Percentiles rank a stretch among this genome's conserved stretches.
Conservation (phyloP, 2,888 invertebrate genomes). For the Slavum lentiscoides region DNA sequence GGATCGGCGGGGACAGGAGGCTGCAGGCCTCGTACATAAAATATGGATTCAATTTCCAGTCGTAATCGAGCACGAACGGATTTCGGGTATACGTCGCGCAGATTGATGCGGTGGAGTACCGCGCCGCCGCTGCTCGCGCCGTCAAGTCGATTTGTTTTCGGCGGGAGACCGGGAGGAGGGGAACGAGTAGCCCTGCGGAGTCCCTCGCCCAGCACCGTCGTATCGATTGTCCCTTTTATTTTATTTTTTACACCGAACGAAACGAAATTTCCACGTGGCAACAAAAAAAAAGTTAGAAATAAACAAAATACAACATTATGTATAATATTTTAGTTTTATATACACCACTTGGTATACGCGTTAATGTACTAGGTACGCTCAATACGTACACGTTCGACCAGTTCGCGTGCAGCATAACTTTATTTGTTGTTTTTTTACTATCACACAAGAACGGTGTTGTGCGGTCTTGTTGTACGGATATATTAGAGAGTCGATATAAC, state of each 20-base stretch:
- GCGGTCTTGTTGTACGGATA: no score
- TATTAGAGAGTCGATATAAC: no score
- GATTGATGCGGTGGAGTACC: slow-evolving; percentile 25
- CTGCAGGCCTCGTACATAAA: neutral
- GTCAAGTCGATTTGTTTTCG: slow-evolving; percentile 41
- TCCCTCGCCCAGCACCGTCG: neutral
- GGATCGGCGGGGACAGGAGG: neutral
- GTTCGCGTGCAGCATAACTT: no score
- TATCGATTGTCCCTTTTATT: neutral
- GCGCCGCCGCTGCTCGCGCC: neutral
- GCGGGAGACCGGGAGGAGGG: neutral
- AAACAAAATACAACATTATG: no score
- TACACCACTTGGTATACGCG: no score
- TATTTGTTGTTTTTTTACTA: no score
- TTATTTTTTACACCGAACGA: neutral
- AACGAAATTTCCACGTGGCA: slow-evolving; percentile 26
- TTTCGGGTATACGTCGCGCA: slow-evolving; percentile 26
- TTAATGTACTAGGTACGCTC: no score
- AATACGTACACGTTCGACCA: no score
- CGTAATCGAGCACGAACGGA: slow-evolving; percentile 48
- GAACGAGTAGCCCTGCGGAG: neutral
- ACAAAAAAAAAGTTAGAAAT: neutral
- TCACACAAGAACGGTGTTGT: no score
- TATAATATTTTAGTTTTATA: no score
- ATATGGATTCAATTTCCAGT: slow-evolving; percentile 50